Base-by-base conservation (phyloP, 2,888 invertebrate species). In the Anorthoa munda region DNA sequence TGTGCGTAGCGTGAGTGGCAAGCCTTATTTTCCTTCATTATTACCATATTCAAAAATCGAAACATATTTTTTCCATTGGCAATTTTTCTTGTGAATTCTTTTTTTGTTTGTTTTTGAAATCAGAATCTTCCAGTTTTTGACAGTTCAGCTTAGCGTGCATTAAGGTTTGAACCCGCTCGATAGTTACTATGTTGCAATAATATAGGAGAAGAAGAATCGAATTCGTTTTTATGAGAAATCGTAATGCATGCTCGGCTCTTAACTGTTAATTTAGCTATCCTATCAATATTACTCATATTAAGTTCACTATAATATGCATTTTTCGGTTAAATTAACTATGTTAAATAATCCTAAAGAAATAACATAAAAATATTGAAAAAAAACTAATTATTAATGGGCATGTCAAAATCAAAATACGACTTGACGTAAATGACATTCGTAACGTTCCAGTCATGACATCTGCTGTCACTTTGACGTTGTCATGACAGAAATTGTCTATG, bases 1-100 rank as follows among this genome's bases (percentile, higher is more conserved):
- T 76, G 79, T 87, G 80, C 67, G 65, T 83, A 79, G 87, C 83
- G 87, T 88, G 85, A 86, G 86, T 85, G 72, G 79, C 68, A 63
- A 82, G 77, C 79, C 79, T 77, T 86, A 79, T 79, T 72, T 65
- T 51, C 21, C 23, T 51, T 77, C 50, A 23, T 61, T 63, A 21
- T 61, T 76, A 67, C 66, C 55, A 59, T 60, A 73, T 61, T 51
- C 18, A 61, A 72, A 71, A 66, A 66, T 51, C 2, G 17, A 23
- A 77, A 17, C 2, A 1, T 17, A 26, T 46, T 58, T 68, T 69
- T 70, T 72, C 3, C 12, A 63, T 55, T 68, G 59, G 69, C 74
- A 70, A 64, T 45, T 7, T 58, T 3, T 15, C n/a, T 73, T 72
- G 17, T 53, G 11, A 21, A 3, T 46, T 66, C 3, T 26, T 26